phyloP scores from a whole-genome alignment of 1,140 invertebrate genomes.

The Penaeus chinensis region DNA sequence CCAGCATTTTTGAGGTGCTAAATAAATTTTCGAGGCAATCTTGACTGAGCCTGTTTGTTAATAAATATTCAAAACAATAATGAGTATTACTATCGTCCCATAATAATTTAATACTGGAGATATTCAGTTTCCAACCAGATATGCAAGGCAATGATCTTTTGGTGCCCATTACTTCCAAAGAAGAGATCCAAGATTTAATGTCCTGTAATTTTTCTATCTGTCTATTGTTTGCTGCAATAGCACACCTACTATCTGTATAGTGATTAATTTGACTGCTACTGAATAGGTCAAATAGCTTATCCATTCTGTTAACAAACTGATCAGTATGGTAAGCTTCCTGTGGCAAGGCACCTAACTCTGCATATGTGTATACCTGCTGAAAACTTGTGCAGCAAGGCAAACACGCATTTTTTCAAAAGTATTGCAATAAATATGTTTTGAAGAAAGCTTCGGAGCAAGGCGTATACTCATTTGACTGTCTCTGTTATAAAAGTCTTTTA shows the following conservation, averaged over 20 bases:
- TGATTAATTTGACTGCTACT: constrained; percentile 17
- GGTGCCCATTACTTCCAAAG: neutral
- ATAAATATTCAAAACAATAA: too few species aligned
- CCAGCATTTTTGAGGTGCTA: too few species aligned
- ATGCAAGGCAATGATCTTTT: neutral
- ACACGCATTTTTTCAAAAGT: constrained; percentile 30
- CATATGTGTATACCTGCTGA: constrained; percentile 16
- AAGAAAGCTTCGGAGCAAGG: neutral
- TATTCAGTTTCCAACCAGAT: too few species aligned
- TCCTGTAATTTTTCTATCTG: neutral
- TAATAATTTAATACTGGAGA: too few species aligned
- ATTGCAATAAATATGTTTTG: constrained; percentile 27
- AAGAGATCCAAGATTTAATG: constrained; percentile 3
- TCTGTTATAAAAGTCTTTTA: neutral
- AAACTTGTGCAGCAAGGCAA: constrained; percentile 7
- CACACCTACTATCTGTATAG: constrained; percentile 4
- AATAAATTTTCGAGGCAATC: too few species aligned
- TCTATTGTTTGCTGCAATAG: neutral
- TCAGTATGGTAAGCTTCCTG: neutral
- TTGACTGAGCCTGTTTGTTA: too few species aligned
- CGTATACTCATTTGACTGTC: neutral
- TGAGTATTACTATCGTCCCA: too few species aligned
- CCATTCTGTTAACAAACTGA: constrained; percentile 19
- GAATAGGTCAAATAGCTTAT: constrained; percentile 32
- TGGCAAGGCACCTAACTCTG: constrained; percentile 7